These are phyloP conservation scores for Amblyopsis hoosieri DNA, from an alignment of 2,797 vertebrate genomes.

Conservation along the genomic window DNA sequence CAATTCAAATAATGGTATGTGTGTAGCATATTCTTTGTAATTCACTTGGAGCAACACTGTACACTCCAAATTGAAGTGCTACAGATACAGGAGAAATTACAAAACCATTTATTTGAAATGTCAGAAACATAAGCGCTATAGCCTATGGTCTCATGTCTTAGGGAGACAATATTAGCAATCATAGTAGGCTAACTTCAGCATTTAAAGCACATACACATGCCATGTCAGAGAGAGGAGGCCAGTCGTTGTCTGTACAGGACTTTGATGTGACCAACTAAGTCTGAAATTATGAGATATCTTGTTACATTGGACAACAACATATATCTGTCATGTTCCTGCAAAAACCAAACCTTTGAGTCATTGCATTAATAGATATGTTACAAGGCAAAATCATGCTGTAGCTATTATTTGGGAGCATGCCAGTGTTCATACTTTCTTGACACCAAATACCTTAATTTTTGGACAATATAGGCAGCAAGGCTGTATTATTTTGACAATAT, in stretches of 20 bases:
- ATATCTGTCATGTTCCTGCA: slow-evolving; percentile 17
- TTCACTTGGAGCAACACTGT: background rate
- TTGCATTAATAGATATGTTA: background rate
- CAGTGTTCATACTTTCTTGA: slow-evolving; percentile 29
- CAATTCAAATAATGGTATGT: too few relatives aligned
- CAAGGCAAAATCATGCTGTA: background rate
- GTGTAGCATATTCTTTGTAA: too few relatives aligned
- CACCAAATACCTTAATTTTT: background rate
- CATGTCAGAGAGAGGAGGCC: slow-evolving; percentile 36
- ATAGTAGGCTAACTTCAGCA: too few relatives aligned
- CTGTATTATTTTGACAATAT: slow-evolving; percentile 7
- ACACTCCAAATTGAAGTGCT: background rate
- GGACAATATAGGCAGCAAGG: background rate
- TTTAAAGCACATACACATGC: background rate
- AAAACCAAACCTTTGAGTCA: slow-evolving; percentile 1
- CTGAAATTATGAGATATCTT: slow-evolving; percentile 47
- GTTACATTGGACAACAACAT: slow-evolving; percentile 34
- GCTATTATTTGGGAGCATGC: slow-evolving; percentile 1
- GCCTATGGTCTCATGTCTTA: too few relatives aligned
- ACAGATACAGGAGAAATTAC: background rate
- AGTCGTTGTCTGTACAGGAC: slow-evolving; percentile 20
- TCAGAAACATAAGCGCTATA: too few relatives aligned
- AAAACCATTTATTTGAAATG: too few relatives aligned
- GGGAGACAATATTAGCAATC: too few relatives aligned
- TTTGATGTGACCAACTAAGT: slow-evolving; percentile 61